Evolutionary conservation across 1,140 invertebrate species (phyloP).

Genomic region (Ceratina australensis): DNA sequence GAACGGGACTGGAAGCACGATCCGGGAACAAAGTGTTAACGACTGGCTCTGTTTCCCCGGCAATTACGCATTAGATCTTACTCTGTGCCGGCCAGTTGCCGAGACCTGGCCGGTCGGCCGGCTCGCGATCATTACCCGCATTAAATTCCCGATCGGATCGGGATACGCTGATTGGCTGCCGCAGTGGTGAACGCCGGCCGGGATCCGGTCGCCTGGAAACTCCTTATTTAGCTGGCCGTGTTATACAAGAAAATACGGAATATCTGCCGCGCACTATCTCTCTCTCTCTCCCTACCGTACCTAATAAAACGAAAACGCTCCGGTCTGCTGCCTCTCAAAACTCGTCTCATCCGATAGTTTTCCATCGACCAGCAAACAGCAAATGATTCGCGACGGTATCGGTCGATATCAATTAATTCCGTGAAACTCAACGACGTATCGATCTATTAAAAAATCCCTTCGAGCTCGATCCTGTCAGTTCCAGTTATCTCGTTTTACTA

Average conservation of each 20-base stretch:
- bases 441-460: too few species aligned
- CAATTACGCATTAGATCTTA: constrained; percentile 44
- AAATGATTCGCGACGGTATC: too few species aligned
- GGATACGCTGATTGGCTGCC: constrained; percentile 27
- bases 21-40: constrained; percentile 37
- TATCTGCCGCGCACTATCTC: constrained; percentile 69
- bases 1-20: neutral
- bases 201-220: constrained; percentile 44
- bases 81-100: neutral
- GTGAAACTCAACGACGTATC: too few species aligned
- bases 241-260: constrained; percentile 69
- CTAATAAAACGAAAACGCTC: constrained; percentile 70
- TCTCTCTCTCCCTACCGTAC: constrained; percentile 43
- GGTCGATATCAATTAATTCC: too few species aligned
- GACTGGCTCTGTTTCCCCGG: constrained; percentile 19
- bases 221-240: constrained; percentile 66
- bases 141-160: constrained; percentile 37
- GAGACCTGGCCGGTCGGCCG: neutral
- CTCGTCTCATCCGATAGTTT: constrained; percentile 41
- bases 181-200: constrained; percentile 8
- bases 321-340: constrained; percentile 32
- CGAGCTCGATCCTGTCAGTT: too few species aligned
- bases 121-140: constrained; percentile 40
- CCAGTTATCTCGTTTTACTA: too few species aligned
- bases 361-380: constrained; percentile 6